phyloP scores from a whole-genome alignment of 2,113 vertebrate genomes.

The Promerops cafer region DNA sequence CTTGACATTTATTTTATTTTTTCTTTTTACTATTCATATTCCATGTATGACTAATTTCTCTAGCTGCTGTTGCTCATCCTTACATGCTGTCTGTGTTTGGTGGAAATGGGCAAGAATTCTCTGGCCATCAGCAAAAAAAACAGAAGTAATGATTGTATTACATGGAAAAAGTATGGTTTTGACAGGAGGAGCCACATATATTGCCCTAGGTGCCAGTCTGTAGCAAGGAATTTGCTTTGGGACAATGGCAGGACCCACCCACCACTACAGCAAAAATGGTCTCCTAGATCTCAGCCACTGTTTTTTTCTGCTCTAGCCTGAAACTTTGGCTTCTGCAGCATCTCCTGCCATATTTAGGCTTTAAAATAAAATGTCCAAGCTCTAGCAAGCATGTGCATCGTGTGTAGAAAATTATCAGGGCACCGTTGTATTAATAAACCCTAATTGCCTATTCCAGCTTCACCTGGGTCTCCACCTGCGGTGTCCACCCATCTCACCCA shows the following conservation, averaged over 20 bases:
- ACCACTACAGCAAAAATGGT: neutral
- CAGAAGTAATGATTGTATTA: neutral
- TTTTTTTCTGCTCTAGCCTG: neutral
- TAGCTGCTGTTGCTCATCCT: neutral
- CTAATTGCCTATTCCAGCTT: neutral
- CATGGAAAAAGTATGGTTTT: neutral
- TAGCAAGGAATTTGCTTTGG: neutral
- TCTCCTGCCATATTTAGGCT: neutral
- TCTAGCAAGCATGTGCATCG: neutral
- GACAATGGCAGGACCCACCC: neutral
- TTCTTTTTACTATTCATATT: neutral
- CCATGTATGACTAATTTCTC: neutral
- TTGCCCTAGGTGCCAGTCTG: neutral
- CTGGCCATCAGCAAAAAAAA: neutral
- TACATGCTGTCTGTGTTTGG: fast-evolving
- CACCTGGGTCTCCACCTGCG: neutral
- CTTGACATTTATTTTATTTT: neutral
- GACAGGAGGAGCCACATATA: neutral
- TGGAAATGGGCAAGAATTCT: neutral
- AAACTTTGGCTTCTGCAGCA: neutral
- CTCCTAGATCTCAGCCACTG: neutral
- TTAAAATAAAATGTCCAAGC: neutral
- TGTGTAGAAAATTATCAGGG: neutral
- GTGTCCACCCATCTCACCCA: neutral
- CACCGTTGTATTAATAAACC: neutral